Base-by-base conservation (phyloP, 2,113 vertebrate species). In the Kobus ellipsiprymnus region DNA sequence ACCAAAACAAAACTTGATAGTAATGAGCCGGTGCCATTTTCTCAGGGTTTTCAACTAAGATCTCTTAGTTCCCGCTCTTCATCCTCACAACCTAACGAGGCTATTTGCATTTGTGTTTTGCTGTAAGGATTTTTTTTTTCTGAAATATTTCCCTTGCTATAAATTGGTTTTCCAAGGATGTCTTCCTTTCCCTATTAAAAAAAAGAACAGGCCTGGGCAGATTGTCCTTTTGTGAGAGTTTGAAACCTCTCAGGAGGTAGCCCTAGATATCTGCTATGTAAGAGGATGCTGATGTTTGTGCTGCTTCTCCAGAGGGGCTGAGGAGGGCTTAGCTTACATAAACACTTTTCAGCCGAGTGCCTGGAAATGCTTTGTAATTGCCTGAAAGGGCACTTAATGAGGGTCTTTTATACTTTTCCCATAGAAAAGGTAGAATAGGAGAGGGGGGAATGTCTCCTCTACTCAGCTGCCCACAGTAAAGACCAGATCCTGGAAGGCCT, bases 241-340 rank as follows among this genome's bases (percentile, higher is more conserved):
- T 94, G 96, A 96, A 96, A 74, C 82, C 87, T 97, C 87, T 94
- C 88, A 82, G 95, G 95, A 97, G 96, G 95, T 96, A 64, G 87
- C 90, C 21, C 86, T 91, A 50, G 93, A 15, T 91, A 59, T 33
- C 74, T 57, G 86, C 74, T 55, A 33, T 78, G 57, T 50, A 19
- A 92, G 92, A 93, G 74, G 95, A 46, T 44, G 64, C 94, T 57
- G 80, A 27, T 40, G 17, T 40, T 77, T 64, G 60, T 87, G 40
- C 81, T 84, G 52, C 77, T 85, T 82, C 80, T 90, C 64, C 54
- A 30, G 89, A 60, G 85, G 52, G 52, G 50, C 89, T 93, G 40
- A 62, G 44, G 44, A 90, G 36, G 83, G 50, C 87, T 93, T 94
- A 30, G 94, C 92, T 97, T 92, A 92, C 94, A 81, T 91, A 94